A percentile compares a stretch with the other conserved stretches of the same genome.
Conservation (phyloP, 2,888 invertebrate genomes). For the Drosophila merina region DNA sequence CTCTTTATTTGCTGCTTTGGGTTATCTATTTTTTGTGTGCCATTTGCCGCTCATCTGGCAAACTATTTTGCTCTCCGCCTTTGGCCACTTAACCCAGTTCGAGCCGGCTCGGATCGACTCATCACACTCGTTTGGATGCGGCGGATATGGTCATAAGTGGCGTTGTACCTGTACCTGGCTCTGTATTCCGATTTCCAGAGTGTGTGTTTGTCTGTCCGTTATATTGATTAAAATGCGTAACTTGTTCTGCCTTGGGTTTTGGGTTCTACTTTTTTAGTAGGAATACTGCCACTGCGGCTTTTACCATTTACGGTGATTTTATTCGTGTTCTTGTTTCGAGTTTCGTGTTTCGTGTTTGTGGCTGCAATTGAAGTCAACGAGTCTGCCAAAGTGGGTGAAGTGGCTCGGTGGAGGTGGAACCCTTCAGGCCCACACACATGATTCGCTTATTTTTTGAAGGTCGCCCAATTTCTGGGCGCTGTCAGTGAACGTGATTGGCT, state of each 20-base stretch:
- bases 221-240: conserved; percentile 78
- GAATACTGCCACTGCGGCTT: conserved; percentile 20
- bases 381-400: conserved; percentile 43
- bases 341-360: conserved; percentile 8
- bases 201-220: conserved; percentile 57
- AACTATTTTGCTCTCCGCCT: conserved; percentile 57
- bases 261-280: conserved; percentile 65
- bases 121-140: conserved; percentile 39
- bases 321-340: conserved; percentile 31
- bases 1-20: background rate
- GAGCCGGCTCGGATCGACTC: conserved; percentile 50
- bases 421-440: conserved; percentile 56
- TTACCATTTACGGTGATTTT: conserved; percentile 50
- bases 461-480: conserved; percentile 45
- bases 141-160: conserved; percentile 49
- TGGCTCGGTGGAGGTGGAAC: conserved; percentile 30
- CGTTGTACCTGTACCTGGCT: conserved; percentile 6
- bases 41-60: conserved; percentile 51
- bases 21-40: conserved; percentile 22
- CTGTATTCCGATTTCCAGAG: background rate
- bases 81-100: conserved; percentile 79
- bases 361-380: conserved; percentile 46
- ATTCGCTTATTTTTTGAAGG: conserved; percentile 58
- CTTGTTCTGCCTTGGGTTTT: conserved; percentile 63
- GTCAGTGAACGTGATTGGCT: conserved; percentile 70